Percentiles rank a stretch among this genome's conserved stretches.
phyloP scores from a whole-genome alignment of 2,797 vertebrate genomes.

The Chiropotes sagulatus region DNA sequence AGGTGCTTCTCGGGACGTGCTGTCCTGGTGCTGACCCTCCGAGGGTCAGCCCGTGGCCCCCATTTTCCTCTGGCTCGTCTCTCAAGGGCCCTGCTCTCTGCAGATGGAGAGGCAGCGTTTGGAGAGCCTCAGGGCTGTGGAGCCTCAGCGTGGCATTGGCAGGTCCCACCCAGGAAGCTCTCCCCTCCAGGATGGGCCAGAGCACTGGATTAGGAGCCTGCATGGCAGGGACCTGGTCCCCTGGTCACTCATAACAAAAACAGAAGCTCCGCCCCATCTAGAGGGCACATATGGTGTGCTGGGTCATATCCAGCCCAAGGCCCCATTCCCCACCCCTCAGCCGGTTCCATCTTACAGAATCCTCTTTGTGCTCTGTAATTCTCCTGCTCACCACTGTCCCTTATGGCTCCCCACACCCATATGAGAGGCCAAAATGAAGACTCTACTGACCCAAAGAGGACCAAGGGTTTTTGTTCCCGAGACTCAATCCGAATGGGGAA shows the following conservation, averaged over 20 bases:
- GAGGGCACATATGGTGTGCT: fast-evolving
- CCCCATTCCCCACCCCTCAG: too few relatives aligned
- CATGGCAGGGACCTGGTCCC: background rate
- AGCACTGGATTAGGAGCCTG: background rate
- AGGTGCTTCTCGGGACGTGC: background rate
- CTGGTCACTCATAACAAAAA: background rate
- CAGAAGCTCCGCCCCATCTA: background rate
- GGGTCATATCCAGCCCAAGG: background rate
- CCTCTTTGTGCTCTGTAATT: background rate
- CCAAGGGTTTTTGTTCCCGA: background rate
- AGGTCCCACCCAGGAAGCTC: background rate
- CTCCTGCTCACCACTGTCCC: background rate
- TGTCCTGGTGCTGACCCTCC: too few relatives aligned
- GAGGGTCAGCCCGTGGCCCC: background rate
- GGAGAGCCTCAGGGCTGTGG: background rate
- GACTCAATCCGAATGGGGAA: background rate
- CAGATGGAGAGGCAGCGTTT: too few relatives aligned
- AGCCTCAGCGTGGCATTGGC: fast-evolving
- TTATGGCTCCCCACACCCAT: fast-evolving
- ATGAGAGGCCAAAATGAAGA: background rate
- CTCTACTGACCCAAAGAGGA: background rate
- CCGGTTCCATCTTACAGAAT: background rate
- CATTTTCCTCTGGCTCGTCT: background rate
- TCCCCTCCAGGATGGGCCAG: background rate
- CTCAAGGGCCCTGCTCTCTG: background rate